phyloP scores from a whole-genome alignment of 2,797 vertebrate genomes.

The Falco cherrug region DNA sequence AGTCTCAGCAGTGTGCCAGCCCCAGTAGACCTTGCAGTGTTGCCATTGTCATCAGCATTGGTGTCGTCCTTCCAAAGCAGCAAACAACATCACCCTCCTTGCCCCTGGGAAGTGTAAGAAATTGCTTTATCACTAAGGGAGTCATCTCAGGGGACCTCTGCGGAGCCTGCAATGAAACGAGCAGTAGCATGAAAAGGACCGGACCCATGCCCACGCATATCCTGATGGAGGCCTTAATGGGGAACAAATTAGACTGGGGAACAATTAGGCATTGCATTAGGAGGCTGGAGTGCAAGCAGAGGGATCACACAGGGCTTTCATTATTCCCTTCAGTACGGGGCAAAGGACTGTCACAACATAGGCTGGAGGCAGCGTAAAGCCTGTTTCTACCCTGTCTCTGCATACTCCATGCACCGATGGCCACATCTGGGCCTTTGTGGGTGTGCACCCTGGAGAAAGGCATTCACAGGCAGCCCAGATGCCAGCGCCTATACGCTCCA shows the following conservation, averaged over 20 bases:
- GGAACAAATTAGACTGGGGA: neutral
- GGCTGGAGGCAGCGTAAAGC: neutral
- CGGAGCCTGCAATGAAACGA: neutral
- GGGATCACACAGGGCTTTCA: neutral
- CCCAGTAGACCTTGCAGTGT: neutral
- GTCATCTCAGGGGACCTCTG: neutral
- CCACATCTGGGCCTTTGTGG: neutral
- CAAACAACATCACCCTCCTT: neutral
- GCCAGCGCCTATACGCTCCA: accelerated
- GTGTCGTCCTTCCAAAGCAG: neutral
- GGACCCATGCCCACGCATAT: accelerated
- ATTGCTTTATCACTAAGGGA: neutral
- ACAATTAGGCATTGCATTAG: neutral
- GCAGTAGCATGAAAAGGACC: neutral
- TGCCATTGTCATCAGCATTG: neutral
- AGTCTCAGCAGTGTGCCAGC: neutral
- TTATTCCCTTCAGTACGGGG: neutral
- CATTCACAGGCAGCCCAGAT: accelerated
- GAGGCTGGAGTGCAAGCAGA: neutral
- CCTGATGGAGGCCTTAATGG: neutral
- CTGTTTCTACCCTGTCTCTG: neutral
- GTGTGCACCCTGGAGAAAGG: accelerated
- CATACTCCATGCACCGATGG: neutral
- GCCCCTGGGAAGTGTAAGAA: neutral
- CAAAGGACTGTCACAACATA: neutral